phyloP scores from a whole-genome alignment of 2,113 vertebrate genomes.

The Carlito syrichta region DNA sequence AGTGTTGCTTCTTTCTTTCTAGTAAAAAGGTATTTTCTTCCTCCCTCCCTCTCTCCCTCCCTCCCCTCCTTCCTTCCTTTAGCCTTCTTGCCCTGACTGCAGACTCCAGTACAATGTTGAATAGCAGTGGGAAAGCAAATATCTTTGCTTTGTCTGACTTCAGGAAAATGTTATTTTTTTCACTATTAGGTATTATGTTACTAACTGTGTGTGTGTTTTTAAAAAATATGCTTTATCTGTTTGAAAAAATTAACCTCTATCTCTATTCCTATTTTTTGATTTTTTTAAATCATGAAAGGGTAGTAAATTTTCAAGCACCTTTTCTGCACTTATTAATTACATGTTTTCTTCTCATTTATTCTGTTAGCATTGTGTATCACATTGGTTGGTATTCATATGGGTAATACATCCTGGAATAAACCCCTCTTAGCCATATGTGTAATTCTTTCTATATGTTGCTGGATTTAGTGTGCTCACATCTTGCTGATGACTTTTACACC shows the following conservation, averaged over 20 bases:
- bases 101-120: neutral
- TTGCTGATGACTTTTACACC: neutral
- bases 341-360: neutral
- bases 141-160: neutral
- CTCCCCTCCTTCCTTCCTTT: neutral
- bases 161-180: neutral
- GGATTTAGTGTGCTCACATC: neutral
- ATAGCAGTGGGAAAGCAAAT: neutral
- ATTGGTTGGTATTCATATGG: neutral
- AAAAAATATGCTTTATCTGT: neutral
- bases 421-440: neutral
- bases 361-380: neutral
- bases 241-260: neutral
- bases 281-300: neutral
- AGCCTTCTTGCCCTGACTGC: neutral
- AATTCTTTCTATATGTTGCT: neutral
- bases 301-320: neutral
- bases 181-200: neutral
- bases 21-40: no score
- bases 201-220: neutral
- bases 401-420: neutral
- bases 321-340: neutral
- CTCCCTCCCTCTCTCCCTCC: no score
- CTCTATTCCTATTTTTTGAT: neutral
- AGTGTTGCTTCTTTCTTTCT: neutral